Evolutionary conservation across 1,140 invertebrate species (phyloP), one percentile per base, ranked within the genome.

Genomic region (Dinoponera quadriceps): DNA sequence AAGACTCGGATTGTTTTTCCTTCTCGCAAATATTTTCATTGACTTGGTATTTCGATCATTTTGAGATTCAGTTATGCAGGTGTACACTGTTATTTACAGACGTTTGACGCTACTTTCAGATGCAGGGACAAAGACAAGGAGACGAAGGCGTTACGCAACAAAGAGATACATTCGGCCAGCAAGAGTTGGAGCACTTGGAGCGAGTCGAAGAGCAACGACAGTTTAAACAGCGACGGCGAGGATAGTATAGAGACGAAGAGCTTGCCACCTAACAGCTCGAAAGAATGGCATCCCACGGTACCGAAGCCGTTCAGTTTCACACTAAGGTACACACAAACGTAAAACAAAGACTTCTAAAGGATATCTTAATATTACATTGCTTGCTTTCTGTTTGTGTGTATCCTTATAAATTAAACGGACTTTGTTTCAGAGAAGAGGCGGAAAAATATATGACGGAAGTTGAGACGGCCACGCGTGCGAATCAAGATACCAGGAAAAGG

Each of bases 231-330:
- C 60, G 91, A 92, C 38, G 86, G 57, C 1, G 93, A 93, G 44
- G 89, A 91, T 65, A 92, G 77, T 60, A 85, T 88, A 9, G 93
- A 93, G 72, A 94, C 92, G 3, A 93, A 92, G 84, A 94, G 92
- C 83, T 77, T 94, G 44, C 92, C 94, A 18, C 85, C 93, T 1
- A 85, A 59, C 49, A 92, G 83, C 82, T 89, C 92, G 57, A 92
- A 93, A 84, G 90, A 91, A 51, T 94, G 91, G 93, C 91, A 93
- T 51, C 92, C 93, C 18, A 96, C 96, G 0, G 93, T 96, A 62
- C 95, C 96, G 0, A 96, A 96, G 87, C 96, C 96, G 20, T 96
- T 96, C 92, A 95, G 95, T 90, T 96, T 96, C 94, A 96, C 95
- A 2, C 92, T 96, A 84, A 95, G 96, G 96, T 96, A 93, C 74